Percentiles rank a stretch among this genome's conserved stretches.
Evolutionary conservation across 2,888 invertebrate genomes (phyloP).

Genomic region (Orgyia antiqua): DNA sequence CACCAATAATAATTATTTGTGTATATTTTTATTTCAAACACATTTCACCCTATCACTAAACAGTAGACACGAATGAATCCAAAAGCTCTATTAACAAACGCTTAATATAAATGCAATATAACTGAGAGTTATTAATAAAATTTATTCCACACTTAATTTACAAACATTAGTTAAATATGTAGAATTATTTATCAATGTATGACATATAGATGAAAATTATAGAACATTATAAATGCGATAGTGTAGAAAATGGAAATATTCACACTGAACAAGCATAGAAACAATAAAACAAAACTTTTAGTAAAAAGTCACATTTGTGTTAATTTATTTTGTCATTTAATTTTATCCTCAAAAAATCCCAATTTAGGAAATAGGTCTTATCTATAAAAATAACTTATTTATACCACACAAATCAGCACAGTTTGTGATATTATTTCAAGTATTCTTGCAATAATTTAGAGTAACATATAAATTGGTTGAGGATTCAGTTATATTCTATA

Average conservation of each 20-base stretch:
- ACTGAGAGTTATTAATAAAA: slow-evolving; percentile 17
- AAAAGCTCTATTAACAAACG: slow-evolving; percentile 34
- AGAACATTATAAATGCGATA: slow-evolving; percentile 47
- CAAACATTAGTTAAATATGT: slow-evolving; percentile 18
- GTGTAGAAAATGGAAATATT: slow-evolving; percentile 70
- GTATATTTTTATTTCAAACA: no score
- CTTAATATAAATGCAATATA: slow-evolving; percentile 39
- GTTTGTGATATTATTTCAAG: no score
- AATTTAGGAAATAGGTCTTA: no score
- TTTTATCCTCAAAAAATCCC: no score
- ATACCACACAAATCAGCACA: no score
- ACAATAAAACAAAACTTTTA: slow-evolving; percentile 59
- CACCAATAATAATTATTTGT: no score
- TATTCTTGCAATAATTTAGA: no score
- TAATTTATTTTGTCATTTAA: no score
- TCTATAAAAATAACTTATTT: no score
- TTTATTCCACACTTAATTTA: slow-evolving; percentile 21
- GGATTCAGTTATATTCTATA: no score
- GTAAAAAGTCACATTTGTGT: no score
- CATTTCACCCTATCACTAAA: slow-evolving; percentile 43
- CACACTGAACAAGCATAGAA: slow-evolving; percentile 45
- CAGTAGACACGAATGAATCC: slow-evolving; percentile 18
- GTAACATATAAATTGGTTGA: no score
- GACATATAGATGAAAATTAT: slow-evolving; percentile 14
- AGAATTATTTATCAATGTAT: slow-evolving; percentile 8